Evolutionary conservation across 2,797 vertebrate genomes (phyloP), one percentile per base, ranked within the genome.

Genomic region (Diplodus sargus): DNA sequence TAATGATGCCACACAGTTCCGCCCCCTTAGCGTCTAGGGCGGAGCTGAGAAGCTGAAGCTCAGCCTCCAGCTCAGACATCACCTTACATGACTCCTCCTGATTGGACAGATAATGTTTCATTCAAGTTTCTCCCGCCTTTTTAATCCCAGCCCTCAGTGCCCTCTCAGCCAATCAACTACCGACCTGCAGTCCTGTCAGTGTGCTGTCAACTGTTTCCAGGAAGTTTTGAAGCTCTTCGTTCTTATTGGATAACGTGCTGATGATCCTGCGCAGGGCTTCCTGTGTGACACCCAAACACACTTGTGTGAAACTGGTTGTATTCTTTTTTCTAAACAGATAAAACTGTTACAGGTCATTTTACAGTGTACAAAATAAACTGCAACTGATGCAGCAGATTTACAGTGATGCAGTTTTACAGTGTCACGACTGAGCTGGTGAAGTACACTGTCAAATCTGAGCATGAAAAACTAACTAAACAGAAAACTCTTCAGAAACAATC

Each of bases 191-290:
- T 78, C 95, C 96, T 66, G 91, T 92, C 79, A 97, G 87, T 20
- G 95, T 96, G 79, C 94, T 91, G 76, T 95, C 95, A 49, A 99
- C 87, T 12, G 94, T 94, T 63, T 97, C 97, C 88, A 98, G 95
- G 89, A 98, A 97, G 91, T 93, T 95, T 72, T 97, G 96, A 49
- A 99, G 97, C 93, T 99, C 98, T 85, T 97, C 96, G 77, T 97
- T 97, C 94, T 99, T 99, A 93, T 91, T 97, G 58, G 96, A 94
- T 77, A 99, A 90, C 3, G 97, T 99, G 91, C 93, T 94, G 76
- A 98, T 97, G 92, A 99, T 99, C 91, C 97, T 96, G 83, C 96
- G 94, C 85, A 99, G 93, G 81, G 96, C 97, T 93, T 98, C 97
- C 98, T 99, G 91, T 76, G 57, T 1, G 20, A 62, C 16, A 72